Base-by-base conservation (phyloP, 2,888 invertebrate species). In the Trachelus troglodyta region DNA sequence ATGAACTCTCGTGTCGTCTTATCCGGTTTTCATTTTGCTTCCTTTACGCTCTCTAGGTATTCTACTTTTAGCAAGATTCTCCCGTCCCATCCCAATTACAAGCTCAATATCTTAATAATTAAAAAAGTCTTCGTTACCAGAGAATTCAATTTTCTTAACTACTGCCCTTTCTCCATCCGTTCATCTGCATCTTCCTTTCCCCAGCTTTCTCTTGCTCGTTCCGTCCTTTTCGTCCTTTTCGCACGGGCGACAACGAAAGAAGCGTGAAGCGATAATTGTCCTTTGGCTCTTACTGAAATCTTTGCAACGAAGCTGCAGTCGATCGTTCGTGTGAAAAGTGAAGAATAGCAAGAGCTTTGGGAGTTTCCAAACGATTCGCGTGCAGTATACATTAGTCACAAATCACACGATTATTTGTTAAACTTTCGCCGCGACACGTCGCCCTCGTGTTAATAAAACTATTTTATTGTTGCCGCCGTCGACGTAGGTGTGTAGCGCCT, bases 91-190 rank as follows among this genome's bases (percentile, higher is more conserved):
- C 79, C 85, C 86, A 85, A 88, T 89, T 87, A 87, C 88, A 87
- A 15, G 86, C 87, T 87, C 87, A 86, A 87, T 89, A 85, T 40
- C 12, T 40, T 88, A 87, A 88, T 88, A 88, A 89, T 89, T 87
- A 87, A 88, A 86, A 86, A 89, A 88, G 86, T 15, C 40, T 86
- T 89, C 87, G 87, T 88, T 89, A 87, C 84, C 81, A 69, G 76
- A 79, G 83, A 85, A 88, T 89, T 86, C 87, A 89, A 89, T 89
- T 89, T 89, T 86, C 15, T 15, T 40, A 15, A 69, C 69, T 30
- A 23, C 69, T 80, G 83, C 82, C 80, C 84, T 82, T 84, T 81
- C 80, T 81, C 80, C 77, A 76, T 81, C 71, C 74, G 76, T 76
- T 74, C 71, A 35, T 73, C 76, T 74, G 34, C 73, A 30, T 69